Evolutionary conservation across 1,140 invertebrate genomes (phyloP), one percentile per base, ranked within the genome.

Genomic region (Microplitis mediator): DNA sequence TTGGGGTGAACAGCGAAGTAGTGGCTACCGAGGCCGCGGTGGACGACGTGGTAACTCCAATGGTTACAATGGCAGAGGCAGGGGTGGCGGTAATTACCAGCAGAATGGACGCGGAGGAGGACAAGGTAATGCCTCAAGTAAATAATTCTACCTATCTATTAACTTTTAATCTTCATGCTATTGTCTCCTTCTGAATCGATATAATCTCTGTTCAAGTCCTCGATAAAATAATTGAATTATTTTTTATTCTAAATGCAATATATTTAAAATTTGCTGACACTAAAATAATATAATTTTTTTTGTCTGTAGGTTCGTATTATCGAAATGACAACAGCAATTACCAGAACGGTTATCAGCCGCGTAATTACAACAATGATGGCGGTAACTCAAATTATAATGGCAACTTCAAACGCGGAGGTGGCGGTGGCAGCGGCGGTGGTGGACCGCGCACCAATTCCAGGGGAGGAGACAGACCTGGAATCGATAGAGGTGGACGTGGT

Each of bases 301-400:
- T n/a, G n/a, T 71, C 4, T 45, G 4, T n/a, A 85, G 83, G 80
- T 68, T 75, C 82, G 0, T 85, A 85, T 35, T 86, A 85, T 74
- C 84, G 85, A n/a, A 84, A 84, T 65, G 79, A 82, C 34, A 45
- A 45, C 39, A 82, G 74, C 31, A 82, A 82, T 52, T 86, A 87
- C 66, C 86, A 86, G 71, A 87, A 87, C 31, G 85, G 85, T 34
- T 86, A 86, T 75, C 83, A 84, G 67, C 79, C 78, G 63, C 81
- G 83, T 23, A 82, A 82, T 16, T 84, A 83, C n/a, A 82, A 81
- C 58, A 82, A 79, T 14, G 80, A 83, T 5, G 82, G 73, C 32
- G 39, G 39, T 6, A 80, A 72, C 36, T 68, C 74, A 9, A 76
- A 79, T 35, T 83, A 84, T 13, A 81, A 82, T 32, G 79, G 77